Conservation (phyloP, 2,888 invertebrate genomes). For the Chromoteleia sp. region DNA sequence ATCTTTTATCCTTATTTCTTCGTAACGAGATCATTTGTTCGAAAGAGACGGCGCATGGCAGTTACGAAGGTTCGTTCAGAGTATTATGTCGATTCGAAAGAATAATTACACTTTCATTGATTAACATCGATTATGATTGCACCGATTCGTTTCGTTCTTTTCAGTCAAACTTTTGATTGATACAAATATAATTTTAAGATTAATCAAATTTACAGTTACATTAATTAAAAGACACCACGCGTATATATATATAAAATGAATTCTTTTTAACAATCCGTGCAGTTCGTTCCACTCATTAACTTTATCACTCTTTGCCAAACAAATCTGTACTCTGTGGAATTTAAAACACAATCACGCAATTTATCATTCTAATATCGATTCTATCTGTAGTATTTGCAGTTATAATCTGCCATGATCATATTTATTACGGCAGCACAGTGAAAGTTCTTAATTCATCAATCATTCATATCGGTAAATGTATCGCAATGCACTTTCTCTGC, state of each 20-base stretch:
- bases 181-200: too few species aligned
- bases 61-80: too few species aligned
- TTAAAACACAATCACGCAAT: conserved; percentile 37
- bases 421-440: conserved; percentile 50
- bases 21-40: too few species aligned
- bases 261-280: background rate
- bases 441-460: conserved; percentile 64
- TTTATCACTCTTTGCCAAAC: conserved; percentile 23
- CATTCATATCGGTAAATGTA: conserved; percentile 56
- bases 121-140: too few species aligned
- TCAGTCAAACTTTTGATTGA: too few species aligned
- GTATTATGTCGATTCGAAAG: too few species aligned
- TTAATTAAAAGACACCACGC: background rate
- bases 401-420: conserved; percentile 38
- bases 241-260: background rate
- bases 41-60: too few species aligned
- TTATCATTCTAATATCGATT: conserved; percentile 48
- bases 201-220: too few species aligned
- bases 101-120: too few species aligned
- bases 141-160: too few species aligned
- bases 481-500: conserved; percentile 56
- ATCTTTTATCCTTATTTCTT: too few species aligned
- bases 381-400: conserved; percentile 43
- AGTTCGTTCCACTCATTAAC: conserved; percentile 32
- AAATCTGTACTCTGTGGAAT: conserved; percentile 8